A percentile compares a stretch with the other conserved stretches of the same genome.
Evolutionary conservation across 2,113 vertebrate species (phyloP).

Genomic region (Stegostoma tigrinum): DNA sequence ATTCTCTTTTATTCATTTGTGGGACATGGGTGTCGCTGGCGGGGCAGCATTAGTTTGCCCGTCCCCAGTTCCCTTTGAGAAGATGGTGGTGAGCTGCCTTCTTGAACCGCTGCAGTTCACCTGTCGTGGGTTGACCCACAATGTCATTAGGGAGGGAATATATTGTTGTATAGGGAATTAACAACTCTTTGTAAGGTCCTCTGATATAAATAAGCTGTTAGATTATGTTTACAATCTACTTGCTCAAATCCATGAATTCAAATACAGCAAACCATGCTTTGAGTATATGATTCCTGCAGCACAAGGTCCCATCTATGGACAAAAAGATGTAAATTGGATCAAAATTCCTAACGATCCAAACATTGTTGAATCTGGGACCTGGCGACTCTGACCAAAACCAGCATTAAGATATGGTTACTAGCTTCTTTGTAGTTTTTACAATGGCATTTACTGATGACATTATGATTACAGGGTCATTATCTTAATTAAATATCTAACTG

Average conservation of each 20-base stretch:
- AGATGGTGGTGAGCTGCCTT: no score
- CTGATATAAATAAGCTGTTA: neutral
- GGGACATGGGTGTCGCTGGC: no score
- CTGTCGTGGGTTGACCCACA: no score
- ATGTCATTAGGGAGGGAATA: neutral
- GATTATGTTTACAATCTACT: neutral
- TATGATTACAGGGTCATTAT: constrained; percentile 31
- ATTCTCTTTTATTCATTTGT: no score
- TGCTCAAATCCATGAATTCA: neutral
- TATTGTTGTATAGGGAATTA: neutral
- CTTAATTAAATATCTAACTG: constrained; percentile 26
- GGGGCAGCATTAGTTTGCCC: no score
- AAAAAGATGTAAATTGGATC: neutral
- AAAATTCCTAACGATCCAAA: constrained; percentile 17
- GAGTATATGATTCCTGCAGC: neutral
- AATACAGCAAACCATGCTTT: neutral
- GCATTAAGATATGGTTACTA: neutral
- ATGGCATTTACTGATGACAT: constrained; percentile 18
- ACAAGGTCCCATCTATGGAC: neutral
- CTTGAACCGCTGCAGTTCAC: no score
- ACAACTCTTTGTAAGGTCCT: neutral
- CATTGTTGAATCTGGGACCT: neutral
- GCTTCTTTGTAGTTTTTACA: neutral
- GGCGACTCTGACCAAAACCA: constrained; percentile 5
- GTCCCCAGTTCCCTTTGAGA: no score